Percentiles rank a stretch among this genome's conserved stretches.
Evolutionary conservation across 2,113 vertebrate genomes (phyloP).

Genomic region (Gymnorhina tibicen): DNA sequence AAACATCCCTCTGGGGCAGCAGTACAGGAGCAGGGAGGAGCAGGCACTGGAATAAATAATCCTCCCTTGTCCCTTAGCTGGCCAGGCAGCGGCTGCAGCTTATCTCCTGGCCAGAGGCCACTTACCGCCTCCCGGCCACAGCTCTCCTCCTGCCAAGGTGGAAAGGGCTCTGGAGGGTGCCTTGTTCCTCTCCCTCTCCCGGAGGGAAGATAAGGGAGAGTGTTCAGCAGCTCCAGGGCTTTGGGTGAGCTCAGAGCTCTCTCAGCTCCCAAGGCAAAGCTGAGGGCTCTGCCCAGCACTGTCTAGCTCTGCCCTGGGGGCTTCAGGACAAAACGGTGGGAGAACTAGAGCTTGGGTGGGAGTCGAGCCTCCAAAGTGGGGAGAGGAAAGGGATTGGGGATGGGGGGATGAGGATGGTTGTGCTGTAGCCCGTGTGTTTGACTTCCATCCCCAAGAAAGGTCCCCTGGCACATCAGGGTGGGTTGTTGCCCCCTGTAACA

Average conservation of each 20-base stretch:
- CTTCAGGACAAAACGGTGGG: neutral
- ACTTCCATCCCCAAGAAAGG: neutral
- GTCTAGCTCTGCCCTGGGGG: neutral
- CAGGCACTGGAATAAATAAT: slow-evolving; percentile 23
- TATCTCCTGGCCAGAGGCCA: slow-evolving; percentile 34
- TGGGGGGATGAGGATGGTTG: rapidly evolving
- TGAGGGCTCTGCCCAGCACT: neutral
- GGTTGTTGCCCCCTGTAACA: neutral
- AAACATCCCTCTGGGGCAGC: neutral
- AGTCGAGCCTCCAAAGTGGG: rapidly evolving
- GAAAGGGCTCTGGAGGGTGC: neutral
- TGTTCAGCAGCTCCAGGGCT: neutral
- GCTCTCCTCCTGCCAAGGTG: neutral
- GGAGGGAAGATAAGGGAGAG: neutral
- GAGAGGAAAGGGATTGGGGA: neutral
- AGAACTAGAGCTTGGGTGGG: neutral
- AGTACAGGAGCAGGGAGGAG: neutral
- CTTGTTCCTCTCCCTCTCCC: neutral
- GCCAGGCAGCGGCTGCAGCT: neutral
- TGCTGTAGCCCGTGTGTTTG: neutral
- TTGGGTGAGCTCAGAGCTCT: neutral
- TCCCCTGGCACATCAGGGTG: rapidly evolving
- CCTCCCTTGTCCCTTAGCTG: neutral
- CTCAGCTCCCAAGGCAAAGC: neutral
- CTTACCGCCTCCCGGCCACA: neutral